A percentile compares a stretch with the other conserved stretches of the same genome.
phyloP scores from a whole-genome alignment of 2,113 vertebrate genomes.

The Aspidoscelis tigris region DNA sequence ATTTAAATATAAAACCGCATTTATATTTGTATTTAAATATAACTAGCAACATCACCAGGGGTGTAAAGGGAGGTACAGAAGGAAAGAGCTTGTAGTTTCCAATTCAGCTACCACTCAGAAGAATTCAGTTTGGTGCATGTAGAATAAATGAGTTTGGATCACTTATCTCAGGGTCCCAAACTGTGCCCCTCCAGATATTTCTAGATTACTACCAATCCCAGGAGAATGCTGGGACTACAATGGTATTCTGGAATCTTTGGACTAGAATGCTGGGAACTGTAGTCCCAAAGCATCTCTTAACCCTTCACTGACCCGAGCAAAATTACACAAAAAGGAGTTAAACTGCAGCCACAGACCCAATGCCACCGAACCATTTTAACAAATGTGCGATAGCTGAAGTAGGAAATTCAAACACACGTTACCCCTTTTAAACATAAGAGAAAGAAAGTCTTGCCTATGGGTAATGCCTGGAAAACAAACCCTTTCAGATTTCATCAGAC shows the following conservation, averaged over 20 bases:
- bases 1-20: too few relatives aligned
- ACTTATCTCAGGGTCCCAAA: too few relatives aligned
- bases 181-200: not conserved
- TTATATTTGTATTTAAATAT: too few relatives aligned
- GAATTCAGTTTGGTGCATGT: too few relatives aligned
- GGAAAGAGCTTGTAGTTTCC: not conserved
- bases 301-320: not conserved
- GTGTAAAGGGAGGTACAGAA: too few relatives aligned
- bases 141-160: too few relatives aligned
- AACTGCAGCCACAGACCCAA: not conserved
- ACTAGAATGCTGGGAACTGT: not conserved
- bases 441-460: not conserved
- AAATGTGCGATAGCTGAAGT: not conserved
- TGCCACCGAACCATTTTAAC: not conserved
- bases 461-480: not conserved
- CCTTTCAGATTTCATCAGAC: too few relatives aligned
- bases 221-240: too few relatives aligned
- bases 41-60: too few relatives aligned
- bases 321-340: not conserved
- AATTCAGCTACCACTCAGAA: too few relatives aligned
- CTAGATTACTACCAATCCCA: not conserved
- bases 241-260: too few relatives aligned
- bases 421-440: not conserved
- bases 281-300: not conserved
- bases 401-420: not conserved